A percentile compares a stretch with the other conserved stretches of the same genome.
phyloP scores from a whole-genome alignment of 2,888 invertebrate genomes.

The Calliphora vomitoria region DNA sequence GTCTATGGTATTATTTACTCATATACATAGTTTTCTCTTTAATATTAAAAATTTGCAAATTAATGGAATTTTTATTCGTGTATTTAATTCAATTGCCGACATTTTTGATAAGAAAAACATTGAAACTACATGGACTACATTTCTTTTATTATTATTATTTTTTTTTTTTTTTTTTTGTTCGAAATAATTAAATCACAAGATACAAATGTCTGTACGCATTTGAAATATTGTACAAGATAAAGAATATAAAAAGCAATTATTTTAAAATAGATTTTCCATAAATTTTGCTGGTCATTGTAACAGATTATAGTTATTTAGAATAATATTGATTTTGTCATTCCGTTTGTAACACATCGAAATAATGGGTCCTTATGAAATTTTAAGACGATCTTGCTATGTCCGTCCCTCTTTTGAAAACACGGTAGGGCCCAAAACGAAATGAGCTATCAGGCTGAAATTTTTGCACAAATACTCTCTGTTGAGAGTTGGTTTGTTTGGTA shows the following conservation, averaged over 20 bases:
- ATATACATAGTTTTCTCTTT: not conserved
- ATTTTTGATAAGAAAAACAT: constrained; percentile 14
- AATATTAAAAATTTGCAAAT: not conserved
- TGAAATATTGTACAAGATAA: not conserved
- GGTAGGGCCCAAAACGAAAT: no score
- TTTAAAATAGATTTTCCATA: not conserved
- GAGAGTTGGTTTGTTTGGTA: no score
- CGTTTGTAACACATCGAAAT: no score
- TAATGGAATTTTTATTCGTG: constrained; percentile 6
- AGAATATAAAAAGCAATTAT: not conserved
- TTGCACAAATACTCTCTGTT: no score
- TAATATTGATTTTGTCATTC: not conserved
- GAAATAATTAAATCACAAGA: not conserved
- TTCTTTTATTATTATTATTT: no score
- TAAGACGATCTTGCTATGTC: no score
- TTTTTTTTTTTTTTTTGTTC: not conserved
- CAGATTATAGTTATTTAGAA: not conserved
- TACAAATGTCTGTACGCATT: not conserved
- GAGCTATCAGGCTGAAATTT: no score
- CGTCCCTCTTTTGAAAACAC: no score
- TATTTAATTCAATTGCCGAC: constrained; percentile 3
- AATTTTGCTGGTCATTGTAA: not conserved
- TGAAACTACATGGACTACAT: not conserved
- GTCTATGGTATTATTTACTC: not conserved
- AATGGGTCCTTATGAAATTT: no score